A percentile compares a stretch with the other conserved stretches of the same genome.
Evolutionary conservation across 2,113 vertebrate genomes (phyloP).

Genomic region (Pachycephala philippinensis): DNA sequence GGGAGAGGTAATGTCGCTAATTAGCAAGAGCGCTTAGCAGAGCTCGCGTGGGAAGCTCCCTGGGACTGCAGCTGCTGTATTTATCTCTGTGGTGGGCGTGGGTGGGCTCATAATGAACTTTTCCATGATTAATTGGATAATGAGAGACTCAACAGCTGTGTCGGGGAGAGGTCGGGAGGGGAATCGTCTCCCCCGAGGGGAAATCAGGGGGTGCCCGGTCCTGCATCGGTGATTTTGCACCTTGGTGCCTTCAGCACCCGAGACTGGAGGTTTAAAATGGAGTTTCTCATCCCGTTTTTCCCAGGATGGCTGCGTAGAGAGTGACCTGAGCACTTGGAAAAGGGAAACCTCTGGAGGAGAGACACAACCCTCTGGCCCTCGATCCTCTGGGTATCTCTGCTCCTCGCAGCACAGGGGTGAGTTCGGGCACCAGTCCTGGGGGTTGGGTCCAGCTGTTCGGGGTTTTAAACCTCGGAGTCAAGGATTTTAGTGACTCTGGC

Average conservation of each 20-base stretch:
- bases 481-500: accelerated
- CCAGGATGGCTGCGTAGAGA: background rate
- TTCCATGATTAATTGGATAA: background rate
- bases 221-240: accelerated
- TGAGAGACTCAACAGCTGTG: background rate
- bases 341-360: background rate
- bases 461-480: background rate
- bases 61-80: background rate
- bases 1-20: background rate
- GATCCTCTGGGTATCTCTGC: accelerated
- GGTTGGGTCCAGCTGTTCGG: background rate
- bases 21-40: background rate
- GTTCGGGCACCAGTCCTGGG: accelerated
- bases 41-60: background rate
- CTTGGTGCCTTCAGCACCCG: accelerated
- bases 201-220: accelerated
- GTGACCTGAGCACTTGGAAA: background rate
- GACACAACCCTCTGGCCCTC: accelerated
- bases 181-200: background rate
- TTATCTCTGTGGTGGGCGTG: background rate
- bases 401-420: background rate
- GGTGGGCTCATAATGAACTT: background rate
- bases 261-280: background rate
- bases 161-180: accelerated
- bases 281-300: background rate